Evolutionary conservation across 92 coral and sea anemone genomes (phyloP), one percentile per base, ranked within the genome.

Genomic region (Parazoanthus atlanticus): DNA sequence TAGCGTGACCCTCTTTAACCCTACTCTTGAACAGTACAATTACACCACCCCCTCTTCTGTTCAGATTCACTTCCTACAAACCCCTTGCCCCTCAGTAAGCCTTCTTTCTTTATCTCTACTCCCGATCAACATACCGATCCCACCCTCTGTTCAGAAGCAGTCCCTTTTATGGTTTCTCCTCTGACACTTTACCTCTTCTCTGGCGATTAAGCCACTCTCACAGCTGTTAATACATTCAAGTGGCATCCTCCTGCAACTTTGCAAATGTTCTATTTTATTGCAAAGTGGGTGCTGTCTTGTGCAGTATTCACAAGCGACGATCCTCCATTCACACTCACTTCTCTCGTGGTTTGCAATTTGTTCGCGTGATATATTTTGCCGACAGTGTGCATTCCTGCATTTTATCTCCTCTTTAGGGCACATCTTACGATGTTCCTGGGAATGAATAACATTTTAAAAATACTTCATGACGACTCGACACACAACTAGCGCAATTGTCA

Each of bases 381-480:
- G 74, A 21, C 85, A 81, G 16, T 56, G 30, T 12, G 54, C 43
- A 26, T 81, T 81, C 31, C 73, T 31, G 49, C 85, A 81, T 38
- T 17, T 81, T 25, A 81, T 1, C 21, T 81, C 85, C 41, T 81
- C 85, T 34, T 81, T 81, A 7, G 32, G 73, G 85, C 85, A 81
- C 5, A 52, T 32, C 73, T 81, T 16, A 6, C 85, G 85, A 2
- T 81, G 85, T 19, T 56, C 30, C 85, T 81, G 23, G 66, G 26
- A 19, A 49, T 12, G 0, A 7, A 49, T 4, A 1, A 30, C 2
- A 33, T 2, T 33, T 32, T 74, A 16, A 32, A 74, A 31, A 0
- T 74, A 31, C 56, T 34, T 76, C 65, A 56, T n/a, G 58, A 38
- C 16, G 11, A 75, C 12, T 36, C 65, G 23, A 19, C 12, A 56